These are phyloP conservation scores for Ifrita kowaldi DNA, from an alignment of 2,113 vertebrate species.

Conservation along the genomic window DNA sequence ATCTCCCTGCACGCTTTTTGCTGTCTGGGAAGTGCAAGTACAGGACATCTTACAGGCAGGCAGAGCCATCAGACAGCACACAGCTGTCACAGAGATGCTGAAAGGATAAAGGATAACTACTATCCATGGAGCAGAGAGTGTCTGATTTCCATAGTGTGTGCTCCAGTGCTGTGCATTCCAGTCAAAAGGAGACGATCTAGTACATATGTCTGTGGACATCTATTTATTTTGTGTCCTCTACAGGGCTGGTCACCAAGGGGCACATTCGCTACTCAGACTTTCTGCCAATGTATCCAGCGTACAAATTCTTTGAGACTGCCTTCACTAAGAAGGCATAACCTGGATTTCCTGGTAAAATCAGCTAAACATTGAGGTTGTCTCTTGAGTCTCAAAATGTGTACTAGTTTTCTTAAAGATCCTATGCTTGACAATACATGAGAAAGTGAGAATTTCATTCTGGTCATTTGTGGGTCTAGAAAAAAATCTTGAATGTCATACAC, in stretches of 20 bases:
- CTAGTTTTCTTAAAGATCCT: not conserved
- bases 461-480: not conserved
- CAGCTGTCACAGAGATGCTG: slow-evolving; percentile 44
- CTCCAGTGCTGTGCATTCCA: not conserved
- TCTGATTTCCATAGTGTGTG: not conserved
- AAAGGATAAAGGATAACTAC: not conserved
- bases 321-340: not conserved
- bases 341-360: not conserved
- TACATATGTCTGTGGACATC: not conserved
- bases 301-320: not conserved
- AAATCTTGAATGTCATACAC: not conserved
- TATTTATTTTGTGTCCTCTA: not conserved
- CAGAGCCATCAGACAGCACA: slow-evolving; percentile 4
- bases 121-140: not conserved
- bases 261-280: not conserved
- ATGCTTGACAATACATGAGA: not conserved
- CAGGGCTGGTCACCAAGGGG: not conserved
- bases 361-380: not conserved
- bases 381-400: not conserved
- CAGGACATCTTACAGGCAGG: slow-evolving; percentile 25
- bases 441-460: not conserved
- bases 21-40: slow-evolving; percentile 31
- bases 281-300: not conserved
- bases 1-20: not conserved
- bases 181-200: not conserved